Conservation (phyloP, 2,797 vertebrate genomes). For the Cyclura pinguis region DNA sequence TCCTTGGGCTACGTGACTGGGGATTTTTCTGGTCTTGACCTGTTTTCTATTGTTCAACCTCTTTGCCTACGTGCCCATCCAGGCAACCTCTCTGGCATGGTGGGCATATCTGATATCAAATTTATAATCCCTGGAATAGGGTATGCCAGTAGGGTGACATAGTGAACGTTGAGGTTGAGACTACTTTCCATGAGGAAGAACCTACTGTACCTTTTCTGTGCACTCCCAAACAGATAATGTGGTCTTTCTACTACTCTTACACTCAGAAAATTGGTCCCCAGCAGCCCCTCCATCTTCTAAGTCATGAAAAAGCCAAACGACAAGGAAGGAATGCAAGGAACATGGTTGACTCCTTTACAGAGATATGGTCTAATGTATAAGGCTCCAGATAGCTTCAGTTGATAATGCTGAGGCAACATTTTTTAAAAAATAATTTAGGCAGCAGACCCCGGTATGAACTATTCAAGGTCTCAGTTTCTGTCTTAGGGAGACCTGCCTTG, state of each 20-base stretch:
- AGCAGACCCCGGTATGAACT: neutral
- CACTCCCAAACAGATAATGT: neutral
- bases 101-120: no score
- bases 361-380: neutral
- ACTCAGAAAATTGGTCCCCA: neutral
- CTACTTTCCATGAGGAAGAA: neutral
- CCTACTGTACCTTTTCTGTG: neutral
- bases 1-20: no score
- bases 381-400: neutral
- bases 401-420: neutral
- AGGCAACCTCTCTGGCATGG: no score
- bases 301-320: neutral
- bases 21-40: no score
- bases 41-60: no score
- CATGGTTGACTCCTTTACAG: neutral
- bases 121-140: no score
- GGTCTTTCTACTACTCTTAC: neutral
- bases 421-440: neutral
- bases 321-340: neutral
- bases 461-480: neutral
- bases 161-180: neutral
- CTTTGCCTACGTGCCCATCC: no score
- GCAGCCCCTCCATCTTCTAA: neutral
- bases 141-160: no score
- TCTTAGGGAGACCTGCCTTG: neutral